Percentiles rank a stretch among this genome's conserved stretches.
These are phyloP conservation scores for Pelusios castaneus DNA, from an alignment of 2,113 vertebrate species.

Conservation along the genomic window DNA sequence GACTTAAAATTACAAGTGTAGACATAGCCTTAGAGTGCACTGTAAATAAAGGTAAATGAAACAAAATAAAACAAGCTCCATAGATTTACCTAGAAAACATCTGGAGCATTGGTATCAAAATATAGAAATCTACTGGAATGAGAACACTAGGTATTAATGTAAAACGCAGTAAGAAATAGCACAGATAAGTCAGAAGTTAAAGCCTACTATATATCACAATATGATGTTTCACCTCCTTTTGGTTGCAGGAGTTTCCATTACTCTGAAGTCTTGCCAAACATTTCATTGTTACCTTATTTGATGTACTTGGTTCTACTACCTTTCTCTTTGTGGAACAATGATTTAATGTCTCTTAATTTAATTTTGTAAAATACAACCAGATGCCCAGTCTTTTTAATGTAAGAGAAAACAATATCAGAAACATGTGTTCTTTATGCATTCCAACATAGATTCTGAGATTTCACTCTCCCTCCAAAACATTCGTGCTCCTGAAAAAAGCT, in stretches of 20 bases:
- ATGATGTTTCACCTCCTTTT: conserved; percentile 28
- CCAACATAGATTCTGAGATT: conserved; percentile 18
- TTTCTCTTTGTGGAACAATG: conserved; percentile 60
- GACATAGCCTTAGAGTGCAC: too few relatives aligned
- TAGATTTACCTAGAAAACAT: conserved; percentile 69
- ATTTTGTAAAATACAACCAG: conserved; percentile 65
- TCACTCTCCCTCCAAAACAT: conserved; percentile 4
- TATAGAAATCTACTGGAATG: conserved; percentile 33
- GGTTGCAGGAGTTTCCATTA: not conserved
- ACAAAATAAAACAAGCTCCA: conserved; percentile 52
- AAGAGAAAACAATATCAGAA: conserved; percentile 57
- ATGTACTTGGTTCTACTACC: conserved; percentile 58
- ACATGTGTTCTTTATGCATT: conserved; percentile 50
- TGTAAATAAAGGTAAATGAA: conserved; percentile 64
- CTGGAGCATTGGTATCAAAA: conserved; percentile 57
- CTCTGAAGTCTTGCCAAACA: conserved; percentile 60
- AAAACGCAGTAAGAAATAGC: conserved; percentile 43
- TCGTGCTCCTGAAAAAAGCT: conserved; percentile 5
- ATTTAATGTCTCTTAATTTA: conserved; percentile 65
- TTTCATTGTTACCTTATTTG: conserved; percentile 60
- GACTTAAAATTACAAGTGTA: too few relatives aligned
- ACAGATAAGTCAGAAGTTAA: conserved; percentile 45
- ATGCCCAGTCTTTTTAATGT: conserved; percentile 59
- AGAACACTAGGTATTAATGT: not conserved
- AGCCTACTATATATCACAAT: conserved; percentile 34